Evolutionary conservation across 2,797 vertebrate genomes (phyloP).

Genomic region (Molossus alvarezi): DNA sequence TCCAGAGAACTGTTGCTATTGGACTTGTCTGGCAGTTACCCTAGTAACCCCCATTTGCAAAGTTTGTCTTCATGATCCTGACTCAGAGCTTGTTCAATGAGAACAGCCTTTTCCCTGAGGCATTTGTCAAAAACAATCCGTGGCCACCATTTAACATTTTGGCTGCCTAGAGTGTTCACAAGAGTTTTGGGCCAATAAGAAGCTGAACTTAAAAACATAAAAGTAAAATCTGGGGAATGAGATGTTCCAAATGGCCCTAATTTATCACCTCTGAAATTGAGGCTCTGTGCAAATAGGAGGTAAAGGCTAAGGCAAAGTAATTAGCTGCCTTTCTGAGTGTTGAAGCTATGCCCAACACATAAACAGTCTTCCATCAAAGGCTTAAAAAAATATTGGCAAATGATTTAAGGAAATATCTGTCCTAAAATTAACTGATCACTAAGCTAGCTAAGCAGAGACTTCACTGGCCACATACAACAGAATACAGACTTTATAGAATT

Average conservation of each 20-base stretch:
- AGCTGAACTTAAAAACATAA: neutral
- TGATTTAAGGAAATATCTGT: conserved; percentile 7
- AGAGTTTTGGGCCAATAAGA: neutral
- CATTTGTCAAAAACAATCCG: conserved; percentile 11
- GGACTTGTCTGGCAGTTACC: neutral
- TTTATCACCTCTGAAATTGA: neutral
- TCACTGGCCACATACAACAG: neutral
- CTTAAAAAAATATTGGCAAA: neutral
- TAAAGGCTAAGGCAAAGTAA: conserved; percentile 11
- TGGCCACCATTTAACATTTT: neutral
- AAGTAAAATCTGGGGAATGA: neutral
- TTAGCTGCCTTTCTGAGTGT: neutral
- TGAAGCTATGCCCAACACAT: neutral
- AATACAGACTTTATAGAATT: neutral
- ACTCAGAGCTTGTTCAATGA: neutral
- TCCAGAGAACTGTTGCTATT: neutral
- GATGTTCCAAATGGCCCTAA: neutral
- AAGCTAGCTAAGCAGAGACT: neutral
- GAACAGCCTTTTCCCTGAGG: neutral
- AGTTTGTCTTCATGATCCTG: neutral
- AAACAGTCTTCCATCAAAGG: neutral
- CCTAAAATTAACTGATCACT: neutral
- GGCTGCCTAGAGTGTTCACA: neutral
- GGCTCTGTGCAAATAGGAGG: neutral
- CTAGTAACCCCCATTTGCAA: neutral